These are phyloP conservation scores for Tonatia bakeri DNA, from an alignment of 2,113 vertebrate genomes.

Conservation along the genomic window DNA sequence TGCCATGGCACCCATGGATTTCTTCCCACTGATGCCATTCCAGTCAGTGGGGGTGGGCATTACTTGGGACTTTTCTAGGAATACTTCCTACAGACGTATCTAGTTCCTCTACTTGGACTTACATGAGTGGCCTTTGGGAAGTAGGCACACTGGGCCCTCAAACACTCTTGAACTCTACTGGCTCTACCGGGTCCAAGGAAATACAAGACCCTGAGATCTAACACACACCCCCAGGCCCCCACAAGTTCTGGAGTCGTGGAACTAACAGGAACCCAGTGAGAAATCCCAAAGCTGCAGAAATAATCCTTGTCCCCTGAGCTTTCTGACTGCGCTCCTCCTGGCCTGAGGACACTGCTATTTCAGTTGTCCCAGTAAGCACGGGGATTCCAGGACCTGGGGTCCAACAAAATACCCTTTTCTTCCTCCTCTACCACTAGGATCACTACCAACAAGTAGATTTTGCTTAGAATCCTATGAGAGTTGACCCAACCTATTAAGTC, in stretches of 20 bases:
- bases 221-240: background rate
- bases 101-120: background rate
- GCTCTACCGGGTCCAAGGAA: background rate
- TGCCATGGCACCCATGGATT: background rate
- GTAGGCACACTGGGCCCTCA: background rate
- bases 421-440: background rate
- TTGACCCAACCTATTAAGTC: conserved; percentile 37
- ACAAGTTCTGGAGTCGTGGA: background rate
- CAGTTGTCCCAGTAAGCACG: background rate
- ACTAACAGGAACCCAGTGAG: background rate
- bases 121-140: background rate
- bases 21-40: background rate
- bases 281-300: background rate
- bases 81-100: background rate
- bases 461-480: background rate
- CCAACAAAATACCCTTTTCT: background rate
- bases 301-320: background rate
- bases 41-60: background rate
- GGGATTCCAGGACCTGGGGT: background rate
- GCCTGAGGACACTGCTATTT: background rate
- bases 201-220: background rate
- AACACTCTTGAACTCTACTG: background rate
- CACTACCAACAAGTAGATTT: background rate
- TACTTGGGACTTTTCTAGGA: background rate
- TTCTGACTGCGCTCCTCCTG: background rate